Base-by-base conservation (phyloP, 2,113 vertebrate genomes). In the Glareola pratincola region DNA sequence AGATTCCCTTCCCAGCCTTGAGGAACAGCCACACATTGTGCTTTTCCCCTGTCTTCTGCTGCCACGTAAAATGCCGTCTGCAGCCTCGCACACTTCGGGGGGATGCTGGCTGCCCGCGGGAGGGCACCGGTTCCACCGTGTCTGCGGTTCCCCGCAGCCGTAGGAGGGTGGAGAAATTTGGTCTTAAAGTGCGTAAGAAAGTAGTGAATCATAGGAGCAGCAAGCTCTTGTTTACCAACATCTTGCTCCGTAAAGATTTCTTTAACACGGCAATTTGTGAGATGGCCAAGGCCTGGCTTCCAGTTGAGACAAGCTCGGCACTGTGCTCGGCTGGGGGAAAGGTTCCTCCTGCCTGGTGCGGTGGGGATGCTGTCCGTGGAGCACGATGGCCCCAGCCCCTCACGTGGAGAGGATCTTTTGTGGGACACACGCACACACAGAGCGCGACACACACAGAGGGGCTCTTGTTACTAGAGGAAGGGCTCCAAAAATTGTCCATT, bases 221-320 rank as follows among this genome's bases (percentile, higher is more conserved):
- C 37, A 66, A 94, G 71, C 23, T 79, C 77, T 94, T 95, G 91
- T 96, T 97, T 97, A 95, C 96, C 63, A 95, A 89, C 97, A 95
- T 76, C 57, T 92, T 0, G 0, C 36, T 92, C 72, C 5, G 7
- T 85, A 81, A 92, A 88, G 81, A 91, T 85, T 78, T 84, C 88
- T 85, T 74, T 91, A 85, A 90, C 53, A 19, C 10, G 3, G 81
- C 82, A 66, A 91, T 92, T 95, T 91, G 74, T 79, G 82, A 96
- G 89, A 90, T 93, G 90, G 64, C 43, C 63, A 41, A 41, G 62
- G 53, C 64, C 76, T 91, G 79, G 41, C 43, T 94, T 94, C 85
- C 86, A 92, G 75, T 9, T 67, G 74, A 96, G 85, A 95, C 85
- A 94, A 96, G 95, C n/a, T 89, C 19, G 0, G 57, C 11, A 22